A percentile compares a stretch with the other conserved stretches of the same genome.
Evolutionary conservation across 2,888 invertebrate species (phyloP).

Genomic region (Chymomyza caudatula): DNA sequence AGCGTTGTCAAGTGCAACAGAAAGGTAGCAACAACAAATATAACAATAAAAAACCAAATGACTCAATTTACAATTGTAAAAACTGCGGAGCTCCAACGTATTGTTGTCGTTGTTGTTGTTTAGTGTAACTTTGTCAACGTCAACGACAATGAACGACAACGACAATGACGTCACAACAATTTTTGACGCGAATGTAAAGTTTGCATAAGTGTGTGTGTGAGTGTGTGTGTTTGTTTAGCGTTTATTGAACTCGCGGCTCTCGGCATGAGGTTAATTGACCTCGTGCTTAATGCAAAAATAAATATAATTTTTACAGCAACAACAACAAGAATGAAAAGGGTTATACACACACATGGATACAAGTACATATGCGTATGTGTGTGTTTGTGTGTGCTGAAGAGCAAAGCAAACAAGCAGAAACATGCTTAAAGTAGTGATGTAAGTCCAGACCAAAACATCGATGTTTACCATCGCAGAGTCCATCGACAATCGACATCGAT

Average conservation of each 20-base stretch:
- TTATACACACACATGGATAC: not conserved
- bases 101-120: slow-evolving; percentile 8
- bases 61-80: slow-evolving; percentile 66
- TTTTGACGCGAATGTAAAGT: slow-evolving; percentile 56
- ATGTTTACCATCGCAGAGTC: too few species aligned
- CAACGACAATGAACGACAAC: slow-evolving; percentile 28
- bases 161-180: slow-evolving; percentile 57
- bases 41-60: slow-evolving; percentile 48
- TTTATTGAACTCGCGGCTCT: slow-evolving; percentile 72
- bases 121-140: slow-evolving; percentile 44
- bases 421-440: slow-evolving; percentile 61
- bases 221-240: slow-evolving; percentile 53
- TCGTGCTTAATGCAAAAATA: slow-evolving; percentile 75
- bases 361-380: not conserved
- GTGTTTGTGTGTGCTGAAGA: slow-evolving; percentile 27
- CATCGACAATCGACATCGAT: too few species aligned
- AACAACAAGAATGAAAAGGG: slow-evolving; percentile 42
- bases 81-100: not conserved
- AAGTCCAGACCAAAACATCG: too few species aligned
- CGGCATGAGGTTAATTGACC: slow-evolving; percentile 76
- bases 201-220: slow-evolving; percentile 16
- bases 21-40: slow-evolving; percentile 9
- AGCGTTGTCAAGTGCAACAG: not conserved
- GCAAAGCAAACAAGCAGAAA: slow-evolving; percentile 59
- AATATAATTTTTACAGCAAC: slow-evolving; percentile 57